phyloP scores from a whole-genome alignment of 2,888 invertebrate species.

The Rhabditophanes sp. region DNA sequence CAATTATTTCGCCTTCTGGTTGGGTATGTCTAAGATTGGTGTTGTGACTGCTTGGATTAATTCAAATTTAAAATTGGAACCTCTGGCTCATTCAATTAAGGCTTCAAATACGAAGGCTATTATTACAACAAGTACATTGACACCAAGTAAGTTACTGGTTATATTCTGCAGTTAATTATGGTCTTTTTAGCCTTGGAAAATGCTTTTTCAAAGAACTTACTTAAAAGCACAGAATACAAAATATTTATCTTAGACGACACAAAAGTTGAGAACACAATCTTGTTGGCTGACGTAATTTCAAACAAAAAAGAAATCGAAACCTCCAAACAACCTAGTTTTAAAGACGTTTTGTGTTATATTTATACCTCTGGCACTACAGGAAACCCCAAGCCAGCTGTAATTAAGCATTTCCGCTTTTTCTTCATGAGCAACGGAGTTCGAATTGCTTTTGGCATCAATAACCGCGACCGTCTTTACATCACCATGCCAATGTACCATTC shows the following conservation, averaged over 20 bases:
- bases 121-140: slow-evolving; percentile 48
- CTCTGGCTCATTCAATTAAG: slow-evolving; percentile 67
- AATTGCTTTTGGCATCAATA: slow-evolving; percentile 11
- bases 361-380: slow-evolving; percentile 98
- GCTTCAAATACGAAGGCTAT: slow-evolving; percentile 68
- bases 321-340: no score
- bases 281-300: no score
- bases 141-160: slow-evolving; percentile 30
- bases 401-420: slow-evolving; percentile 61
- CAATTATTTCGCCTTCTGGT: slow-evolving; percentile 77
- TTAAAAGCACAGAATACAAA: slow-evolving; percentile 14
- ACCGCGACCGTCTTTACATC: slow-evolving; percentile 66
- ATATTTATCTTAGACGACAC: slow-evolving; percentile 15
- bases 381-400: slow-evolving; percentile 87
- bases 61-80: slow-evolving; percentile 67
- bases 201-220: slow-evolving; percentile 18
- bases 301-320: no score
- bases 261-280: no score
- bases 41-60: slow-evolving; percentile 67
- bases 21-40: slow-evolving; percentile 67
- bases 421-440: slow-evolving; percentile 6
- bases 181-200: slow-evolving; percentile 22
- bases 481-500: slow-evolving; percentile 88
- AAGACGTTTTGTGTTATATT: slow-evolving; percentile 62
- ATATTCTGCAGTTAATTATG: slow-evolving; percentile 1